Base-by-base conservation (phyloP, 1,140 invertebrate species). In the Schlechtendalia chinensis region DNA sequence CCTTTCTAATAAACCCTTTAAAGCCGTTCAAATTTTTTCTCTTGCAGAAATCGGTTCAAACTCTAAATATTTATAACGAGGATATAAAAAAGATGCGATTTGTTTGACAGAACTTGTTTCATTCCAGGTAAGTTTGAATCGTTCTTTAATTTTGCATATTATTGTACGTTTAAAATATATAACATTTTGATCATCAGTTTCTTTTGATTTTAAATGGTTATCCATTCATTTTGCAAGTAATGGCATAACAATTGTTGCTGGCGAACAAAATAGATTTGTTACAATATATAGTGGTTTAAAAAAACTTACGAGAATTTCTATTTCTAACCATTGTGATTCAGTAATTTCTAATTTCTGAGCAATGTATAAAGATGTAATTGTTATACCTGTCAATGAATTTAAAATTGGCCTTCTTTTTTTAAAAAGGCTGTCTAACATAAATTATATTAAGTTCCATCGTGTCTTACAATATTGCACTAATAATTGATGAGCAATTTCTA, bases 31-130 rank as follows among this genome's bases (percentile, higher is more conserved):
- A 69, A 69, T 69, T 47, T 45, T 69, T 45, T 69, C 32, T 69
- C 65, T 69, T 45, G 32, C 32, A 39, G 8, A 6, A 67, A 45
- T 67, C 8, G 65, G 65, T 69, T 69, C 65, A 69, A 45, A 47
- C 22, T 69, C 39, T n/a, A 69, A 45, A 47, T 69, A 32, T 47
- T 69, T 69, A 69, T 69, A 69, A 22, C 65, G 65, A 45, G 65
- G 65, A 69, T 69, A 32, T 45, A 69, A 19, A 69, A 69, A 69
- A 22, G 32, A 69, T n/a, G 65, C 65, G 22, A 69, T 69, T 50
- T 69, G 65, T 69, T 16, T 69, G 32, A 50, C 39, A 32, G 59
- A 63, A 63, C 59, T 63, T 22, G n/a, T 69, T 69, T 50, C 65
- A 45, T 47, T 69, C 19, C 65, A 24, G 10, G 5, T 39, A 39